Evolutionary conservation across 2,888 invertebrate species (phyloP).

Genomic region (Petrolisthes manimaculis): DNA sequence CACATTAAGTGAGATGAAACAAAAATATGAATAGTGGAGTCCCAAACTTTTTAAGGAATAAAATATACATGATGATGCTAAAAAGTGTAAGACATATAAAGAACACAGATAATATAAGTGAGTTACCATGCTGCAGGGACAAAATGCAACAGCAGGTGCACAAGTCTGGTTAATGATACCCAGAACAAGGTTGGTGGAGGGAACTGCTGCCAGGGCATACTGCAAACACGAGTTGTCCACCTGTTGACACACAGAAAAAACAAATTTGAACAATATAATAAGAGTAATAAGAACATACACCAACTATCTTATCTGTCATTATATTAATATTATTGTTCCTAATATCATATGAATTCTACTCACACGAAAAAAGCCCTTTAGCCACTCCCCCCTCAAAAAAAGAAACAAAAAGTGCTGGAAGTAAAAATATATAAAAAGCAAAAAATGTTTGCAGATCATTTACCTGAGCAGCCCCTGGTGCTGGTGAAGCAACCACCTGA

Average conservation of each 20-base stretch:
- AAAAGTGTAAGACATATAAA: no score
- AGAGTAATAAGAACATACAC: not conserved
- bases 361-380: not conserved
- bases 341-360: not conserved
- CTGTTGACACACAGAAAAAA: conserved; percentile 71
- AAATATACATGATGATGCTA: no score
- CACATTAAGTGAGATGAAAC: no score
- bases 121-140: conserved; percentile 87
- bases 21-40: no score
- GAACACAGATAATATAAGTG: not conserved
- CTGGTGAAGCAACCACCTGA: conserved; percentile 47
- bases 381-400: no score
- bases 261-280: not conserved
- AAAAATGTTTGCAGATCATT: conserved; percentile 67
- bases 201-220: conserved; percentile 85
- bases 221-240: conserved; percentile 87
- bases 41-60: no score
- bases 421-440: not conserved
- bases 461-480: conserved; percentile 37
- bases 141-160: conserved; percentile 82
- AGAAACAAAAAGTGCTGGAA: not conserved
- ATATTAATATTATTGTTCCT: not conserved
- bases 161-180: conserved; percentile 90
- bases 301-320: not conserved
- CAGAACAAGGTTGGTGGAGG: conserved; percentile 89